Evolutionary conservation across 2,113 vertebrate genomes (phyloP).

Genomic region (Myotis davidii): DNA sequence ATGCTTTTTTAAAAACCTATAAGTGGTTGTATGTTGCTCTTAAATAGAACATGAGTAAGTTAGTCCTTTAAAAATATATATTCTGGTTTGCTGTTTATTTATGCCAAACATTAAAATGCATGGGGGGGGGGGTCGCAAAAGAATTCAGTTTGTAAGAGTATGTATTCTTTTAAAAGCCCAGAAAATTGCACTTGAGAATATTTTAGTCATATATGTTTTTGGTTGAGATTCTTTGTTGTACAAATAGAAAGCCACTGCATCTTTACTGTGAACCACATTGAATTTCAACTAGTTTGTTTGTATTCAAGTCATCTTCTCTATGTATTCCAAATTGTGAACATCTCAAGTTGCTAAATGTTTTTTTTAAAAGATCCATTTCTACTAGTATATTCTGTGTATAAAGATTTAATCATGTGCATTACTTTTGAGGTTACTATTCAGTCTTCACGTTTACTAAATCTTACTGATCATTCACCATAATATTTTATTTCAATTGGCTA

Average conservation of each 20-base stretch:
- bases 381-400: neutral
- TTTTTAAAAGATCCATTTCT: slow-evolving; percentile 7
- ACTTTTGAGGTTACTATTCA: slow-evolving; percentile 20
- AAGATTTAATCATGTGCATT: slow-evolving; percentile 38
- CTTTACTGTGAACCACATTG: slow-evolving; percentile 65
- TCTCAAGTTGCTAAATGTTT: slow-evolving; percentile 45
- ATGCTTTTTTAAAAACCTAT: slow-evolving; percentile 81
- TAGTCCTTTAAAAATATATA: slow-evolving; percentile 80
- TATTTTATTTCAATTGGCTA: slow-evolving; percentile 49
- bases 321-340: slow-evolving; percentile 49
- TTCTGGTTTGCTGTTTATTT: slow-evolving; percentile 79
- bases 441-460: neutral
- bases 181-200: slow-evolving; percentile 72
- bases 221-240: slow-evolving; percentile 65
- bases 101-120: slow-evolving; percentile 76
- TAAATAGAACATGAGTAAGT: slow-evolving; percentile 82
- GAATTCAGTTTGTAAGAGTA: slow-evolving; percentile 51
- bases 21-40: slow-evolving; percentile 81
- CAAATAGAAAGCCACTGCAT: slow-evolving; percentile 67
- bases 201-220: slow-evolving; percentile 67
- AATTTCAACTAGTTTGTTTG: slow-evolving; percentile 76
- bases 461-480: neutral
- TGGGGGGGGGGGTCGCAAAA: neutral
- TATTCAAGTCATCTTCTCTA: slow-evolving; percentile 69
- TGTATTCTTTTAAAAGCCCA: slow-evolving; percentile 77